phyloP scores from a whole-genome alignment of 2,888 invertebrate species.

The Drosophila barbarae region DNA sequence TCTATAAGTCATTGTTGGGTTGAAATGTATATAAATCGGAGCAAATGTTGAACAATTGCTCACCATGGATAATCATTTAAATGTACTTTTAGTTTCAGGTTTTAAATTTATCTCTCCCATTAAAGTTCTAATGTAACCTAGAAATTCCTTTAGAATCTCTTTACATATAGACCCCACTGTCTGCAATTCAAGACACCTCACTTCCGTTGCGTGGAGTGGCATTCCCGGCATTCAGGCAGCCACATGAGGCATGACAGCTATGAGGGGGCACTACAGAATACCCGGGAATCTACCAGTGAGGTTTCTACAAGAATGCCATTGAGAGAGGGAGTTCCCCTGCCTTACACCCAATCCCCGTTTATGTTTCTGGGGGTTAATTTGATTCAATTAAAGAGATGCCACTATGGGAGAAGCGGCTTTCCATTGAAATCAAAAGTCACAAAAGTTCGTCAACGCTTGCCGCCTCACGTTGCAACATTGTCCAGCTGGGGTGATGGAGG shows the following conservation, averaged over 20 bases:
- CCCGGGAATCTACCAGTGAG: conserved; percentile 3
- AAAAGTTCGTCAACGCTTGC: conserved; percentile 67
- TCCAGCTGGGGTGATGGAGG: conserved; percentile 1
- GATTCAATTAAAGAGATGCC: conserved; percentile 63
- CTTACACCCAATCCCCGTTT: neutral
- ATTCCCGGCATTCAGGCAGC: conserved; percentile 59
- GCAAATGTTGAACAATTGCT: neutral
- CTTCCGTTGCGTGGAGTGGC: conserved; percentile 40
- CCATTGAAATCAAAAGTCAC: conserved; percentile 44
- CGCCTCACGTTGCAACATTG: conserved; percentile 64
- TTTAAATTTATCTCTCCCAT: neutral
- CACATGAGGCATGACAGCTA: conserved; percentile 57
- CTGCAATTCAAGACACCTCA: conserved; percentile 16
- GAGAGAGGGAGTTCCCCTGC: conserved; percentile 11
- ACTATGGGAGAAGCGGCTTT: conserved; percentile 30
- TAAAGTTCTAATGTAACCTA: neutral
- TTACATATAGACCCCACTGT: conserved; percentile 2
- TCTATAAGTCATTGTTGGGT: conserved; percentile 12
- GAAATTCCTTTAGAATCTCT: neutral
- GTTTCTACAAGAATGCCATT: conserved; percentile 30
- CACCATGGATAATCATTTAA: no score
- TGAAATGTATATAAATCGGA: neutral
- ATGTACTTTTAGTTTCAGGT: no score
- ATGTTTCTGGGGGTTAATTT: conserved; percentile 60
- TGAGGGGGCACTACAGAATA: conserved; percentile 21